Evolutionary conservation across 2,113 vertebrate genomes (phyloP), one percentile per base, ranked within the genome.

Genomic region (Ifrita kowaldi): DNA sequence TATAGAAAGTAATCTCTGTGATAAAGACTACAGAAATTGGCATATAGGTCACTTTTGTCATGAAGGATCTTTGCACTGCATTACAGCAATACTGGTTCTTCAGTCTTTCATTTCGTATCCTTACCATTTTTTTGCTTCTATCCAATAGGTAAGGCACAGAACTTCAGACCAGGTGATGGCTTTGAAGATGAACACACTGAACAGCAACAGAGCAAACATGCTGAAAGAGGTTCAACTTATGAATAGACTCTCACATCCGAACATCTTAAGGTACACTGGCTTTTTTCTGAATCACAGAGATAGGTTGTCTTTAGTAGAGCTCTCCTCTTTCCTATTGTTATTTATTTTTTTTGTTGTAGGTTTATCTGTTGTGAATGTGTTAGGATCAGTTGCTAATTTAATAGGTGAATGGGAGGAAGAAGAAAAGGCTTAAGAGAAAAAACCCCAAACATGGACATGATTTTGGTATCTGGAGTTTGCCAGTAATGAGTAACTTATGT

Each of bases 181-280:
- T 91, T 98, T 99, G 96, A 99, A 99, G 98, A 99, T 99, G 99
- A 99, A 99, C 98, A 99, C 98, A 11, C 96, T 99, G 95, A 99
- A 98, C 98, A 99, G 99, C 97, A 99, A 99, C 98, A 98, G 99
- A 96, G 99, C 99, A 41, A 99, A 99, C 96, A 99, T 99, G 99
- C 96, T 99, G 96, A 98, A 99, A 95, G 99, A 99, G 91, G 99
- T 99, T 63, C 99, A 99, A 73, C 98, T 99, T 47, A 99, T 99
- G 99, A 99, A 99, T 97, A 98, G 99, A 57, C 99, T 99, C n/a
- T 99, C 98, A 18, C 99, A 99, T 95, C 99, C 99, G 46, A 99
- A 99, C 97, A 99, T 99, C 95, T 98, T 99, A 97, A 99, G 99
- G 99, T 99, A 97, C 74, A 24, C 17, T 67, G 14, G 4, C 6